phyloP scores from a whole-genome alignment of 2,113 vertebrate genomes.

The Sturnira hondurensis region DNA sequence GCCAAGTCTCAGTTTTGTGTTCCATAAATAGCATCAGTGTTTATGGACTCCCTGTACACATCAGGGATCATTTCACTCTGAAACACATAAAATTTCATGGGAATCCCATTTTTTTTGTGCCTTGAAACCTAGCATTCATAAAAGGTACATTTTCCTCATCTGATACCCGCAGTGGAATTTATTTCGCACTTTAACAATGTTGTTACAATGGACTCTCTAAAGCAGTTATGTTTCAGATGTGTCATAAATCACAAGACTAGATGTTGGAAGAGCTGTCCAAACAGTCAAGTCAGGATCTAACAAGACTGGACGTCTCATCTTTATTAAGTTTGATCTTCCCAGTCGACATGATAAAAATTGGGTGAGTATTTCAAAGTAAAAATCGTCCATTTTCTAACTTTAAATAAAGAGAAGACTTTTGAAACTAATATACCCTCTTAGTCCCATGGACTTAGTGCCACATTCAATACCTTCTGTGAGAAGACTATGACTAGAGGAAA shows the following conservation, averaged over 20 bases:
- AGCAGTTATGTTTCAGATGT: constrained; percentile 16
- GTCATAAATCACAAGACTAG: constrained; percentile 29
- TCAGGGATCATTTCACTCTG: constrained; percentile 42
- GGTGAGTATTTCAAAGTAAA: constrained; percentile 7
- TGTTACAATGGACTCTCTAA: constrained; percentile 18
- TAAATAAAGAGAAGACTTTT: neutral
- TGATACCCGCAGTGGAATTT: constrained; percentile 41
- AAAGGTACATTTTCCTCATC: constrained; percentile 37
- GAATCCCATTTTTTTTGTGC: constrained; percentile 51
- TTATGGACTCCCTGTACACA: constrained; percentile 9
- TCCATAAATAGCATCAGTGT: constrained; percentile 22
- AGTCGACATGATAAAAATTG: neutral
- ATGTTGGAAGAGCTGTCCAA: neutral
- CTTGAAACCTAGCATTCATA: constrained; percentile 39
- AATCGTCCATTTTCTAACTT: neutral
- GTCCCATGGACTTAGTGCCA: neutral
- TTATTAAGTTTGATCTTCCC: neutral
- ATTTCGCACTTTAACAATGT: constrained; percentile 59
- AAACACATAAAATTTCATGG: constrained; percentile 56
- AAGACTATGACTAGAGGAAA: neutral
- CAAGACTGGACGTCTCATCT: neutral
- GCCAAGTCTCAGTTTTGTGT: constrained; percentile 18
- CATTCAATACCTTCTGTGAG: neutral
- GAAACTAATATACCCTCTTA: neutral
- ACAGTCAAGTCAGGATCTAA: neutral